These are phyloP conservation scores for Tricholauxania praeusta DNA, from an alignment of 2,888 invertebrate genomes.

Conservation along the genomic window DNA sequence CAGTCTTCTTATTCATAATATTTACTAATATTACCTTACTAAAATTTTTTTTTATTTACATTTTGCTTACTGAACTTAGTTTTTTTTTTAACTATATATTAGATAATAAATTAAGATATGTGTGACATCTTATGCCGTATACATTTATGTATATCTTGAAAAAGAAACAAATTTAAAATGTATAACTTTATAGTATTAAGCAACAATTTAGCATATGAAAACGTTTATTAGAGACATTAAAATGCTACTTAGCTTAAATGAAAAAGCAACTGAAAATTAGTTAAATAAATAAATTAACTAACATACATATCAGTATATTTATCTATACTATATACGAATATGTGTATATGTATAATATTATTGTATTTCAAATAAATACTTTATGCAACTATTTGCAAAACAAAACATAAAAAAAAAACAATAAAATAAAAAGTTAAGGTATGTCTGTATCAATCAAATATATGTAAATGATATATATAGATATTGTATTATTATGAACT, in stretches of 20 bases:
- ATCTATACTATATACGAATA: conserved; percentile 31
- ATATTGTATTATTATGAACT: too few relatives aligned
- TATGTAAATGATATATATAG: conserved; percentile 13
- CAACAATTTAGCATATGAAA: too few relatives aligned
- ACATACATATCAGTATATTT: conserved; percentile 32
- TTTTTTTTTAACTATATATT: too few relatives aligned
- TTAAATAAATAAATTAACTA: conserved; percentile 8
- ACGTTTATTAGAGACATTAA: neutral
- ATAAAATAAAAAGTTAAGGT: conserved; percentile 27
- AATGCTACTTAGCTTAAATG: conserved; percentile 18
- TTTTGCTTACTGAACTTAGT: too few relatives aligned
- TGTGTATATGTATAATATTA: conserved; percentile 23
- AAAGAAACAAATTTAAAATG: too few relatives aligned
- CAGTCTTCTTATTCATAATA: too few relatives aligned
- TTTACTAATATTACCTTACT: too few relatives aligned
- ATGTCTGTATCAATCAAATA: conserved; percentile 34
- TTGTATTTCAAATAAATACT: conserved; percentile 47
- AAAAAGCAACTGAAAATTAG: conserved; percentile 9
- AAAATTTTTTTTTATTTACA: too few relatives aligned
- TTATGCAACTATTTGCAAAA: conserved; percentile 39
- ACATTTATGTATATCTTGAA: too few relatives aligned
- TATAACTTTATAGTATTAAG: too few relatives aligned
- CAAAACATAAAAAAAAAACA: conserved; percentile 17
- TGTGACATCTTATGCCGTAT: too few relatives aligned
- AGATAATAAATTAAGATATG: too few relatives aligned